Conservation (phyloP, 1,140 invertebrate species). For the Atta colombica region DNA sequence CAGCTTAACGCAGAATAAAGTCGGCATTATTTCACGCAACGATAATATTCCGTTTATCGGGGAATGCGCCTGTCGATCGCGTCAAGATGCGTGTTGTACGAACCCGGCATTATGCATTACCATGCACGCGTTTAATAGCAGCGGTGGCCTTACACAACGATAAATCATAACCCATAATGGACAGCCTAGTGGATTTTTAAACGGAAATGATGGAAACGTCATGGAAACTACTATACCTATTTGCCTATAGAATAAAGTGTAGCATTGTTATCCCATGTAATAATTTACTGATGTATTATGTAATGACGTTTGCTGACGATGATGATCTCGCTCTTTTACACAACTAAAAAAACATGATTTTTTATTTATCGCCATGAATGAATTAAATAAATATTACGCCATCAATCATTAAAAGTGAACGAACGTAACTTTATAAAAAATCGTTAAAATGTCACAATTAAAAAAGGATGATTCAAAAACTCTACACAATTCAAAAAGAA, state of each 20-base stretch:
- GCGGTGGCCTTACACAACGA: conserved; percentile 25
- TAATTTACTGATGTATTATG: neutral
- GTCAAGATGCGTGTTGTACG: conserved; percentile 34
- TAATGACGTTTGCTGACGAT: neutral
- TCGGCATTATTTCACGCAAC: conserved; percentile 63
- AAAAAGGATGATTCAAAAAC: no score
- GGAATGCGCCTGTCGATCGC: conserved; percentile 44
- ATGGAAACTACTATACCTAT: neutral
- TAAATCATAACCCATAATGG: conserved; percentile 36
- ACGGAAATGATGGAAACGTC: neutral
- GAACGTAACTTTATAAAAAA: no score
- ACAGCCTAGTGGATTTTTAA: conserved; percentile 27
- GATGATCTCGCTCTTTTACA: no score
- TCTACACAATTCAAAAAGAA: no score
- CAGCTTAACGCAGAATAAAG: conserved; percentile 63
- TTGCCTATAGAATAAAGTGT: neutral
- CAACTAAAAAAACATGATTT: no score
- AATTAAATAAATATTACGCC: no score
- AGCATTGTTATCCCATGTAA: neutral
- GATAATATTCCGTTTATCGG: conserved; percentile 60
- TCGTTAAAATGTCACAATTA: no score
- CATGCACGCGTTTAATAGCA: conserved; percentile 31
- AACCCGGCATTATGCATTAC: conserved; percentile 15
- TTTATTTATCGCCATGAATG: no score
- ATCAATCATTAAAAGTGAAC: no score